Base-by-base conservation (phyloP, 1,140 invertebrate species). In the Branchinecta lynchi region DNA sequence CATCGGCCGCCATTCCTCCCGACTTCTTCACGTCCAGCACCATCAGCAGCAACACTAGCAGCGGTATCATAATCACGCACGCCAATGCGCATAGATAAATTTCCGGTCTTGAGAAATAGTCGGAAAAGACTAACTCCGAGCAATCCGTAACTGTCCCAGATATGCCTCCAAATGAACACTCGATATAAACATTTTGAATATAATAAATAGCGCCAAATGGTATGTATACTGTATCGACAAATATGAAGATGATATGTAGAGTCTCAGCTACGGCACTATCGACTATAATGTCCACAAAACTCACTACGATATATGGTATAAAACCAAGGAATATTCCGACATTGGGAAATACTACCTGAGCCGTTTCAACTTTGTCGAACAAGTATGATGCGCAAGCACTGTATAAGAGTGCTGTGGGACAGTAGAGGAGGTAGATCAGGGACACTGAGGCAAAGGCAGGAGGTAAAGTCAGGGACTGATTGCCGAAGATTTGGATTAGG, bases 351-450 rank as follows among this genome's bases (percentile, higher is more conserved):
- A 89, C 85, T 32, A 86, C 86, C 71, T 89, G 86, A 0, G 89
- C 88, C 3, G 88, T 88, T 75, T 92, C 89, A 80, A 85, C 85
- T 74, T 87, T 87, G 74, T 89, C 85, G 76, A 93, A 93, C 20
- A 88, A 81, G 74, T 90, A 92, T 32, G 88, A 89, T 2, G 88
- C 77, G 74, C 86, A 85, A 0, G 89, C 87, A 45, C 85, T 85
- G 76, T 88, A 88, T 68, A 92, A 78, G 17, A 91, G 85, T 65
- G 86, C 86, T 10, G 86, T 82, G 17, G 87, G 86, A 71, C 87
- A 87, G 76, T 89, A 90, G 0, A 90, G 76, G 32, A 89, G 75
- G 7, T 89, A 80, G 0, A 92, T 79, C 44, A 84, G 76, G 45
- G 84, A 81, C 5, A 91, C 79, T 17, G 84, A 84, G 32, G 83